phyloP scores from a whole-genome alignment of 2,888 invertebrate species.

The Lamellibrachia columna region DNA sequence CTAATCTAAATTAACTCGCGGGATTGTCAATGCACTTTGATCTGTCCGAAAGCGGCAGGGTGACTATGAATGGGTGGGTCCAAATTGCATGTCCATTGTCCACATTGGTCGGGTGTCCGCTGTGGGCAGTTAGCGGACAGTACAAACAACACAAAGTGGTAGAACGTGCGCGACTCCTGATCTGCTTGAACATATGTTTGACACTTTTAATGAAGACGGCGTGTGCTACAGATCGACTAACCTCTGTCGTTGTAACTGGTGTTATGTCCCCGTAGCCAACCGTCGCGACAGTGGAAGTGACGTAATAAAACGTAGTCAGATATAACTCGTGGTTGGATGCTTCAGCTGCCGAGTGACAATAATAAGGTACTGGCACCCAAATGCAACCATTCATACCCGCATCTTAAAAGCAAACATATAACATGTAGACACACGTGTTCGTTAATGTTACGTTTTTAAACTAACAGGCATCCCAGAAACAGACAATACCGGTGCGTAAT shows the following conservation, averaged over 20 bases:
- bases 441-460: too few relatives aligned
- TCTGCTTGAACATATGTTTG: neutral
- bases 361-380: neutral
- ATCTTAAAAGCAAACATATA: neutral
- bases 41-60: too few relatives aligned
- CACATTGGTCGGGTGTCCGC: too few relatives aligned
- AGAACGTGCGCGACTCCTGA: neutral
- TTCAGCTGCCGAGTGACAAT: constrained; percentile 13
- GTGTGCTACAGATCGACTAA: neutral
- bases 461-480: neutral
- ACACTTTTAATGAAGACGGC: neutral
- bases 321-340: constrained; percentile 19
- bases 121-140: too few relatives aligned
- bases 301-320: constrained; percentile 42
- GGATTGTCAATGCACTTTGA: too few relatives aligned
- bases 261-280: constrained; percentile 46
- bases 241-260: constrained; percentile 32
- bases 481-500: neutral
- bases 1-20: too few relatives aligned
- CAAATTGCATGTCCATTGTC: too few relatives aligned
- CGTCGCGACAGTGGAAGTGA: constrained; percentile 36
- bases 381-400: neutral
- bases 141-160: neutral
- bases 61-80: too few relatives aligned
- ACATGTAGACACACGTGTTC: too few relatives aligned